These are phyloP conservation scores for Tupaia chinensis DNA, from an alignment of 2,113 vertebrate species.

Conservation along the genomic window DNA sequence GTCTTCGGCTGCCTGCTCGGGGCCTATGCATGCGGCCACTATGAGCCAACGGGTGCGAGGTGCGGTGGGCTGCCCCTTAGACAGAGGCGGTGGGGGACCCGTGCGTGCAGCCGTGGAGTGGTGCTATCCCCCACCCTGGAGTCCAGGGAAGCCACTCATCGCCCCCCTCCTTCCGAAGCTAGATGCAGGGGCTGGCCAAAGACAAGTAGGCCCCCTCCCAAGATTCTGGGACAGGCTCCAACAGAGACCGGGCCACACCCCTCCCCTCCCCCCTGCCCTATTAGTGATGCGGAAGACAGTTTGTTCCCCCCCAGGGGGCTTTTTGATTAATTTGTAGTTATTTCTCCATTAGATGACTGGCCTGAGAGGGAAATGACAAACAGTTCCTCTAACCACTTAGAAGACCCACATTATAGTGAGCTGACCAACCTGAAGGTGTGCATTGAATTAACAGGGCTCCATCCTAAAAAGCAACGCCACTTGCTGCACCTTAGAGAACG, in stretches of 20 bases:
- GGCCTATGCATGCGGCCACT: constrained; percentile 33
- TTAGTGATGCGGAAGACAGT: constrained; percentile 88
- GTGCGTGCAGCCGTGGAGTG: neutral
- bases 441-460: constrained; percentile 98
- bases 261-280: constrained; percentile 44
- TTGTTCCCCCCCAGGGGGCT: constrained; percentile 89
- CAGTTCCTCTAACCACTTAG: constrained; percentile 92
- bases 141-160: neutral
- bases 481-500: constrained; percentile 94
- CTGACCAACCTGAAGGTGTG: constrained; percentile 99
- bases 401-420: constrained; percentile 94
- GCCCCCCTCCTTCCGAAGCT: constrained; percentile 48
- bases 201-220: constrained; percentile 11
- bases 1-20: constrained; percentile 64
- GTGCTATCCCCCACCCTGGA: neutral
- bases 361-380: constrained; percentile 92
- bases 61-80: constrained; percentile 58
- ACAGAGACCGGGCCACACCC: constrained; percentile 83
- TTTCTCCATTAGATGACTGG: constrained; percentile 92
- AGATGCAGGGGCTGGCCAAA: constrained; percentile 45
- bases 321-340: constrained; percentile 93
- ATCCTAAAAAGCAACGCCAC: constrained; percentile 96
- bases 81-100: constrained; percentile 47
- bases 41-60: neutral
- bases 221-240: constrained; percentile 78